Evolutionary conservation across 2,888 invertebrate genomes (phyloP).

Genomic region (Stomorhina lunata): DNA sequence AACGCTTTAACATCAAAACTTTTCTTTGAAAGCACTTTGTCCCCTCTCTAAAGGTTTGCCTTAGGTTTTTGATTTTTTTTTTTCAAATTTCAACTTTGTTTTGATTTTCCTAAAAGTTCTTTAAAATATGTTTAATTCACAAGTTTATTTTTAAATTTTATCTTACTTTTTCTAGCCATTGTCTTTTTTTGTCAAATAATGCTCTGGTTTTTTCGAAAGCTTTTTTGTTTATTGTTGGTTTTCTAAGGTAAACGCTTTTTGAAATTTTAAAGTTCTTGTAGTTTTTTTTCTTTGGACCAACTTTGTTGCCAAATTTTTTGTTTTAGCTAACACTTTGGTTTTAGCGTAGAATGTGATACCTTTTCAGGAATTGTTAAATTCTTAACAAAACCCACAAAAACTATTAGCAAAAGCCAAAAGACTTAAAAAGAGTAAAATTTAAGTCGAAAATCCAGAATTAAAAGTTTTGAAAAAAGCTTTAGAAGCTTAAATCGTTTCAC

Average conservation of each 20-base stretch:
- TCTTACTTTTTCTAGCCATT: constrained; percentile 35
- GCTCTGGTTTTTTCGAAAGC: constrained; percentile 44
- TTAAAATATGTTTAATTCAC: constrained; percentile 56
- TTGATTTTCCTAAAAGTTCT: constrained; percentile 45
- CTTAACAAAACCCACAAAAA: too few species aligned
- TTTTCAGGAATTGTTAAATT: constrained; percentile 45
- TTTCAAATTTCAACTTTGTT: constrained; percentile 44
- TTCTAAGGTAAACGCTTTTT: constrained; percentile 44
- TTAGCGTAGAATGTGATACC: constrained; percentile 66
- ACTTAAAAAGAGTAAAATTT: background rate
- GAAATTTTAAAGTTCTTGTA: constrained; percentile 56
- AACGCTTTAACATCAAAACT: constrained; percentile 16
- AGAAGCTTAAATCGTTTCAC: too few species aligned
- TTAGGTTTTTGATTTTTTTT: constrained; percentile 16
- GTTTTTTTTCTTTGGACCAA: constrained; percentile 9
- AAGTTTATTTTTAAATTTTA: constrained; percentile 49
- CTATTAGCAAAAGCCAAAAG: background rate
- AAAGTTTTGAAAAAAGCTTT: too few species aligned
- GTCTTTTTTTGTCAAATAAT: constrained; percentile 15
- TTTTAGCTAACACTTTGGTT: constrained; percentile 55
- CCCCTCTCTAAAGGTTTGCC: background rate
- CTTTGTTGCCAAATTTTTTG: constrained; percentile 23
- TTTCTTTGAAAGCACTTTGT: constrained; percentile 19
- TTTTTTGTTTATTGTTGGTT: constrained; percentile 11
- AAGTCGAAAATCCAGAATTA: too few species aligned